Evolutionary conservation across 2,113 vertebrate genomes (phyloP).

Genomic region (Hyaena hyaena): DNA sequence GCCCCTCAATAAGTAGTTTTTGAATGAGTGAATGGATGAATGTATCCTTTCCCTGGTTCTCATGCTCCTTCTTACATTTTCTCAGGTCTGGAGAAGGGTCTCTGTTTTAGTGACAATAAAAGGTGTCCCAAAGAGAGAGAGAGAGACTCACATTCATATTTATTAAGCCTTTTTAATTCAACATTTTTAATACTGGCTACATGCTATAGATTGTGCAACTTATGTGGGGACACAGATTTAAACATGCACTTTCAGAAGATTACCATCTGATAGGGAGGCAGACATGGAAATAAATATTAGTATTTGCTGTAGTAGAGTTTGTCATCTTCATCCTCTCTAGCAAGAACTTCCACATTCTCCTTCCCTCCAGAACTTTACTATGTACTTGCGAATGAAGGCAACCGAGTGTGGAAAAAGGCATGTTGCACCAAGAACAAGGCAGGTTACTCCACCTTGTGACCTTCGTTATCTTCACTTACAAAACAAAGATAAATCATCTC

Average conservation of each 20-base stretch:
- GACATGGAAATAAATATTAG: not conserved
- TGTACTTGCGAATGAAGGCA: not conserved
- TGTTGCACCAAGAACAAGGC: not conserved
- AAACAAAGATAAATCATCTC: not conserved
- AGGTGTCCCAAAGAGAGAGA: not conserved
- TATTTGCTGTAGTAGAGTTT: not conserved
- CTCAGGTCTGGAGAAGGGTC: not conserved
- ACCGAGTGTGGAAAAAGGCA: not conserved
- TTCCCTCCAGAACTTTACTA: not conserved
- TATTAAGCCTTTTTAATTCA: not conserved
- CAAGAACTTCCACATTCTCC: not conserved
- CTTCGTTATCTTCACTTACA: not conserved
- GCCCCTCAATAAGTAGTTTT: not conserved
- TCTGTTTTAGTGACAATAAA: not conserved
- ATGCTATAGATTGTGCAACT: not conserved
- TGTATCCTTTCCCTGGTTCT: not conserved
- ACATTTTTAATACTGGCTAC: not conserved
- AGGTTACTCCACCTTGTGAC: not conserved
- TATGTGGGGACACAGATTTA: not conserved
- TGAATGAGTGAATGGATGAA: not conserved
- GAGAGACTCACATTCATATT: not conserved
- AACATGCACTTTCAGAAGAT: not conserved
- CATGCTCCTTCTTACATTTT: not conserved
- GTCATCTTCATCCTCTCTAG: not conserved
- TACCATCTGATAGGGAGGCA: not conserved